These are phyloP conservation scores for Acleris holmiana DNA, from an alignment of 2,888 invertebrate genomes.

Conservation along the genomic window DNA sequence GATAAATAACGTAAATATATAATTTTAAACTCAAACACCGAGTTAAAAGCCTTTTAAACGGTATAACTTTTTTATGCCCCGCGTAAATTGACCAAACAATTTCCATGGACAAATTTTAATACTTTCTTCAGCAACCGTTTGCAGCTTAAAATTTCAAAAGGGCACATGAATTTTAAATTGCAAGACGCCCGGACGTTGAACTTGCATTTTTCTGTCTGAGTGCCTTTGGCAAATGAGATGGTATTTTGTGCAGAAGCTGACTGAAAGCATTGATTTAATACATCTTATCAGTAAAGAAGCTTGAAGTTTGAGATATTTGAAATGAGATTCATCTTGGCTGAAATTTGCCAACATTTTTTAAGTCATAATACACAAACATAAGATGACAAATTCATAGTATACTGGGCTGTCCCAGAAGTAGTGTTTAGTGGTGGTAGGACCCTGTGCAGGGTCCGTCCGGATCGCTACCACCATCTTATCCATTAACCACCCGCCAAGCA, in stretches of 20 bases:
- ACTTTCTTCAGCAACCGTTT: constrained; percentile 4
- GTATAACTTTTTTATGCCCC: background rate
- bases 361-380: too few relatives aligned
- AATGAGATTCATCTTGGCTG: too few relatives aligned
- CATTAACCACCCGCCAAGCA: too few relatives aligned
- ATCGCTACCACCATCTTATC: too few relatives aligned
- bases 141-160: constrained; percentile 21
- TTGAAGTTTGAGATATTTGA: too few relatives aligned
- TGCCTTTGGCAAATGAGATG: constrained; percentile 14
- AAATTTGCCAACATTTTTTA: too few relatives aligned
- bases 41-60: constrained; percentile 7
- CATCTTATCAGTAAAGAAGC: background rate
- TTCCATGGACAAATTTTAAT: background rate
- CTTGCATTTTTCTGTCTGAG: constrained; percentile 2
- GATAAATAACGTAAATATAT: background rate
- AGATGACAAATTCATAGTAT: too few relatives aligned
- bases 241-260: constrained; percentile 8
- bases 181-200: constrained; percentile 14
- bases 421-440: too few relatives aligned
- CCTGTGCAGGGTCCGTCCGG: too few relatives aligned
- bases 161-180: constrained; percentile 30
- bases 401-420: too few relatives aligned
- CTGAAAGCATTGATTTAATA: background rate
- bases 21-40: background rate
- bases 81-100: constrained; percentile 4